These are phyloP conservation scores for Bombus haemorrhoidalis DNA, from an alignment of 1,140 invertebrate genomes.

Conservation along the genomic window DNA sequence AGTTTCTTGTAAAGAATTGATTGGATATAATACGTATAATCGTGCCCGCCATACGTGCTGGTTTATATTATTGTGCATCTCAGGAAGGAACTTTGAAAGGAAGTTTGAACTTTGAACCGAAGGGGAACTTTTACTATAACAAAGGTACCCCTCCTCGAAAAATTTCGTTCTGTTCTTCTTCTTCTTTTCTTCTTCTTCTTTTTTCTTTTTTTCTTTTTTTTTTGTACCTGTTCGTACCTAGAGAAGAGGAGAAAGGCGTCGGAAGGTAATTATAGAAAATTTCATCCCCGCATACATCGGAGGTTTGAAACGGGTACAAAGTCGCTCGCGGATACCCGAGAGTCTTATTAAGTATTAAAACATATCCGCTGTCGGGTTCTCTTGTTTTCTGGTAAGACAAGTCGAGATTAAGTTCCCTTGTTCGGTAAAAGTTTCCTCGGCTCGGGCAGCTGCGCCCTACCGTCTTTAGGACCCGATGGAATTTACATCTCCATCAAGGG, in stretches of 20 bases:
- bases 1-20: background rate
- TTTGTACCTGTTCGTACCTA: too few species aligned
- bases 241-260: background rate
- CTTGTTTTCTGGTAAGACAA: constrained; percentile 24
- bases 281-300: background rate
- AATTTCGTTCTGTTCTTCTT: too few species aligned
- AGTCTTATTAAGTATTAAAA: constrained; percentile 41
- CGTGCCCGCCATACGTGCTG: too few species aligned
- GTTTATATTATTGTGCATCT: too few species aligned
- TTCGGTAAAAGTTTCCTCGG: constrained; percentile 13
- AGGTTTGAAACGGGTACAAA: background rate
- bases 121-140: too few species aligned
- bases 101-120: too few species aligned
- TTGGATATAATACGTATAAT: background rate
- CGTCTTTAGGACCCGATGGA: background rate
- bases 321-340: background rate
- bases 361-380: constrained; percentile 27
- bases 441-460: background rate
- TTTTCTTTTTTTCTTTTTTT: too few species aligned
- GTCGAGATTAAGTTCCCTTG: constrained; percentile 28
- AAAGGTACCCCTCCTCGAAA: too few species aligned
- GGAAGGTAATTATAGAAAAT: constrained; percentile 1
- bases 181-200: too few species aligned
- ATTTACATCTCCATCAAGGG: constrained; percentile 20
- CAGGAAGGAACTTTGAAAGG: too few species aligned